phyloP scores from a whole-genome alignment of 2,113 vertebrate genomes.

The Pseudolaguvia tuberculata region DNA sequence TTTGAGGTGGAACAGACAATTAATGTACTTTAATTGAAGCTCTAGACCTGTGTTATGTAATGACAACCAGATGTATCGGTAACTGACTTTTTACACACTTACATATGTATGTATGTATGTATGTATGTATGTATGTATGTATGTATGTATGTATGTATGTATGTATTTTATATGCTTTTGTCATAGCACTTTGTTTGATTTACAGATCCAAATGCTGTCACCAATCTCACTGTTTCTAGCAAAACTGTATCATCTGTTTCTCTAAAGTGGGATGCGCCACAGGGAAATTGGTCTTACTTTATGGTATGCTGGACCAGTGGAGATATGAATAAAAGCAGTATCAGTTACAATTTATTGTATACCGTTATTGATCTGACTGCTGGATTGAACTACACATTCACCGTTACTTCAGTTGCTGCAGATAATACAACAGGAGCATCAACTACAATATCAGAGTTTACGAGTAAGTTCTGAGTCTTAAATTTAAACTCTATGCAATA shows the following conservation, averaged over 20 bases:
- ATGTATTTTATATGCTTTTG: no score
- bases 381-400: conserved; percentile 61
- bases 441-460: background rate
- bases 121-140: background rate
- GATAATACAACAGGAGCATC: conserved; percentile 40
- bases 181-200: no score
- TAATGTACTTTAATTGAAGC: no score
- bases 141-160: background rate
- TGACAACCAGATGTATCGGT: no score
- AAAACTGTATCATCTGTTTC: conserved; percentile 2
- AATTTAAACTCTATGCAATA: no score
- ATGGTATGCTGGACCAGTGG: accelerated
- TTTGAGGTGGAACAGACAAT: no score
- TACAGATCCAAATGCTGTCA: background rate
- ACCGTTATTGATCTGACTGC: conserved; percentile 48
- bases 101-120: no score
- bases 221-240: background rate
- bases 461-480: conserved; percentile 5
- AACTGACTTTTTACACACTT: no score
- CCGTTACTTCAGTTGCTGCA: conserved; percentile 59
- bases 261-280: conserved; percentile 3
- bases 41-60: no score
- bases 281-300: background rate
- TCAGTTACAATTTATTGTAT: background rate
- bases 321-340: accelerated